Evolutionary conservation across 2,113 vertebrate species (phyloP), one percentile per base, ranked within the genome.

Genomic region (Eublepharis macularius): DNA sequence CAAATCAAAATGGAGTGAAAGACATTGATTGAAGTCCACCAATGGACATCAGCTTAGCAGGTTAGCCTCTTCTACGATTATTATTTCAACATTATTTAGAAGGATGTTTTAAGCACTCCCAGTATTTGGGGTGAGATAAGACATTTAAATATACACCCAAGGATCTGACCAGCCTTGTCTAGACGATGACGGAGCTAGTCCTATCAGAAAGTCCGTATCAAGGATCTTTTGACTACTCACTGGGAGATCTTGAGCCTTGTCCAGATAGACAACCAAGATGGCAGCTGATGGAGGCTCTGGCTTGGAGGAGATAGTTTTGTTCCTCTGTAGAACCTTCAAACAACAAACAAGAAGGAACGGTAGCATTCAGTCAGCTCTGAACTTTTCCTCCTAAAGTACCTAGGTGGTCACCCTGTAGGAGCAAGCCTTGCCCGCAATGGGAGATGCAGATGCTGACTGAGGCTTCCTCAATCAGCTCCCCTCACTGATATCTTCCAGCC

Each of bases 251-350:
- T 98, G 94, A 54, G 97, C 98, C 39, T 97, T 96, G 92, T 99
- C 98, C 72, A 99, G 93, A 89, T 99, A 99, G 74, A 98, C 79
- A 2, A 96, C 97, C 10, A 99, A 92, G 92, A 99, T 97, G 89
- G 98, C 97, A 0, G 98, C 96, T 5, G 98, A 98, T 0, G 98
- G 97, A 36, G 96, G 96, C 2, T 97, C 97, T 3, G 96, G 97
- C 83, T 96, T 97, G 69, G 96, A 95, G 86, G 92, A 88, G 21
- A 96, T 84, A 0, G 93, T 96, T n/a, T 94, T 82, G 90, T 98
- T 99, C 94, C 96, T 97, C 91, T 97, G 94, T 7, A 98, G 94
- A 83, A 98, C 97, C 98, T 98, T 66, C n/a, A 83, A 29, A 73
- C 2, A n/a, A 5, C 41, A 78, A 32, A 4, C 34, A 74, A 49